Conservation (phyloP, 2,888 invertebrate genomes). For the Lasius fuliginosus region DNA sequence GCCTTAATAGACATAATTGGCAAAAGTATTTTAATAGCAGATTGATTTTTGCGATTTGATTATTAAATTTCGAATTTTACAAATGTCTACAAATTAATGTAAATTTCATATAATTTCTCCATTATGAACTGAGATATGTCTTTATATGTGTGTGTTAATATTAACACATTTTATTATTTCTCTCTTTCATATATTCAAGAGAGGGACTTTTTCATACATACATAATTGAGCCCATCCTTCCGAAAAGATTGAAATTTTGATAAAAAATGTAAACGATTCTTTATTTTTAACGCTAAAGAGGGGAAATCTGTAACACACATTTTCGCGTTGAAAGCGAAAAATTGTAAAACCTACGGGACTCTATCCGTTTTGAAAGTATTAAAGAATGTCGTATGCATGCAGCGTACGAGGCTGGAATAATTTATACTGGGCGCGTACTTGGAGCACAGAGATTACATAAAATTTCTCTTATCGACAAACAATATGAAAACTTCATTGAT, state of each 20-base stretch:
- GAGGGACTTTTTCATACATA: neutral
- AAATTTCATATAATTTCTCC: neutral
- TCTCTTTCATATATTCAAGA: neutral
- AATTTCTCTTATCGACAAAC: slow-evolving; percentile 24
- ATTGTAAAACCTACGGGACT: slow-evolving; percentile 16
- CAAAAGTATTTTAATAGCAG: neutral
- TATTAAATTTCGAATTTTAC: neutral
- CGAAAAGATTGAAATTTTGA: neutral
- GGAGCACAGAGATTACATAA: neutral
- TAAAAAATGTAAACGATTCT: neutral
- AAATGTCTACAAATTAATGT: neutral
- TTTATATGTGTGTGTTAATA: too few relatives aligned
- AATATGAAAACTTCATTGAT: neutral
- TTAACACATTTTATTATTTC: neutral
- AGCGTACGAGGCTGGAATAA: slow-evolving; percentile 20
- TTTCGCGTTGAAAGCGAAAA: slow-evolving; percentile 29
- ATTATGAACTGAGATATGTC: too few relatives aligned
- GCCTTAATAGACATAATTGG: neutral
- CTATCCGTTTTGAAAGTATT: neutral
- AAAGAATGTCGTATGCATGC: slow-evolving; percentile 12
- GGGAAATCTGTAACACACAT: slow-evolving; percentile 7
- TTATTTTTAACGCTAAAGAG: neutral
- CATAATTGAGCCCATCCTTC: neutral
- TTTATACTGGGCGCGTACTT: neutral
- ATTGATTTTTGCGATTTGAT: neutral